Evolutionary conservation across 2,888 invertebrate genomes (phyloP).

Genomic region (Cheilosia vulpina): DNA sequence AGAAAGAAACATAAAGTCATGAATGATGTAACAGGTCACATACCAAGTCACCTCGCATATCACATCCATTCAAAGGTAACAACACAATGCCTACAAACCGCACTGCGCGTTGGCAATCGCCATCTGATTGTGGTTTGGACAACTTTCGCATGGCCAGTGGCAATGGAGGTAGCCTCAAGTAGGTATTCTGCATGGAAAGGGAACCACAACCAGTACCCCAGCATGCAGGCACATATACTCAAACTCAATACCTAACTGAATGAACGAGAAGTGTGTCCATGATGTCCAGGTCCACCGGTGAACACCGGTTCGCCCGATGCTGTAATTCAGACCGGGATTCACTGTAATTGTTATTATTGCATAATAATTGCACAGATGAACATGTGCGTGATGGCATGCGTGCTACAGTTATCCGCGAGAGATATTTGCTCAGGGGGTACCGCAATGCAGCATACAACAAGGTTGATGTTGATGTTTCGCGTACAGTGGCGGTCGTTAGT

Average conservation of each 20-base stretch:
- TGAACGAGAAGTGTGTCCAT: slow-evolving; percentile 24
- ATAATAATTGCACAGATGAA: slow-evolving; percentile 55
- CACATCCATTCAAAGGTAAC: slow-evolving; percentile 38
- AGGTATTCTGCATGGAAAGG: slow-evolving; percentile 45
- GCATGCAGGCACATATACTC: neutral
- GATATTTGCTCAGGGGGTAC: slow-evolving; percentile 49
- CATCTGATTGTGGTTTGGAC: slow-evolving; percentile 44
- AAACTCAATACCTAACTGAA: slow-evolving; percentile 33
- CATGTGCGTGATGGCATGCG: slow-evolving; percentile 45
- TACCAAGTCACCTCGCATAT: slow-evolving; percentile 56
- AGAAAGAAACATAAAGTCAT: slow-evolving; percentile 31
- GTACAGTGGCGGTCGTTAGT: neutral
- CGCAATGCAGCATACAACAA: slow-evolving; percentile 41
- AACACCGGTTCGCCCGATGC: slow-evolving; percentile 32
- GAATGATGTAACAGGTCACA: slow-evolving; percentile 61
- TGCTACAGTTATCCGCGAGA: slow-evolving; percentile 40
- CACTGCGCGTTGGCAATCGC: slow-evolving; percentile 5
- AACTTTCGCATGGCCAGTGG: slow-evolving; percentile 68
- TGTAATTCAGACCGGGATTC: slow-evolving; percentile 67
- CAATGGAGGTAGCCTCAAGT: slow-evolving; percentile 26
- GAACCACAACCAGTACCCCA: slow-evolving; percentile 57
- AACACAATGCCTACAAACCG: neutral
- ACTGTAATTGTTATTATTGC: slow-evolving; percentile 68
- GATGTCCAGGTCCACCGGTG: slow-evolving; percentile 14
- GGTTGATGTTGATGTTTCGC: slow-evolving; percentile 9